Base-by-base conservation (phyloP, 1,140 invertebrate genomes). In the Drosophila mayri region DNA sequence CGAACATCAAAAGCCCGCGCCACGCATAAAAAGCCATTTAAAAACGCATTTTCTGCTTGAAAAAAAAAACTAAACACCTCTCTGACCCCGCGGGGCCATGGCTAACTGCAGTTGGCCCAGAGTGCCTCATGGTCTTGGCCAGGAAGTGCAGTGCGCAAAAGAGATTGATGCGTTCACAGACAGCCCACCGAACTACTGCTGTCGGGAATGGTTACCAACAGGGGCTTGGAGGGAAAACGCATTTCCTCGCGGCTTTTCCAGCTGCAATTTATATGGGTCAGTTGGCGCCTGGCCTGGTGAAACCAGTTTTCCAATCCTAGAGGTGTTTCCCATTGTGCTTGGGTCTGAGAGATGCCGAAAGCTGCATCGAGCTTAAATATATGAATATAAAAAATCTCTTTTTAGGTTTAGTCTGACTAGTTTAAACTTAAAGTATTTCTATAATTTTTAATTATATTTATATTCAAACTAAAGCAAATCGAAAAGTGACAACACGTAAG, bases 21-120 rank as follows among this genome's bases (percentile, higher is more conserved):
- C 85, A 90, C 85, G 85, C 85, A 85, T 85, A 90, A 90, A 90
- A 90, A 81, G 79, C 83, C 87, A 91, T 91, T 91, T 91, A 91
- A 91, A 91, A 91, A 91, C 88, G 83, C 87, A 91, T 91, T 91
- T 91, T 90, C 81, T 90, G 68, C 85, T 44, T 66, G 73, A 28
- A 54, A 37, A 7, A 35, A 14, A 35, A 35, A 20, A 22, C 30
- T 30, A 52, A 52, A 65, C 72, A 59, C 73, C 55, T 40, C 55
- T 44, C 30, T 82, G 79, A 82, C 76, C 83, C 83, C 66, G 47
- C 57, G 63, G 83, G 47, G 54, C 62, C 61, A 65, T 28, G 41
- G 32, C 35, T 41, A 50, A 43, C 52, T 20, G 38, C 50, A 30
- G 37, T 37, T 50, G 35, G 64, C 35, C 59, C 38, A 16, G n/a